Conservation (phyloP, 2,888 invertebrate genomes). For the Emmelina monodactyla region DNA sequence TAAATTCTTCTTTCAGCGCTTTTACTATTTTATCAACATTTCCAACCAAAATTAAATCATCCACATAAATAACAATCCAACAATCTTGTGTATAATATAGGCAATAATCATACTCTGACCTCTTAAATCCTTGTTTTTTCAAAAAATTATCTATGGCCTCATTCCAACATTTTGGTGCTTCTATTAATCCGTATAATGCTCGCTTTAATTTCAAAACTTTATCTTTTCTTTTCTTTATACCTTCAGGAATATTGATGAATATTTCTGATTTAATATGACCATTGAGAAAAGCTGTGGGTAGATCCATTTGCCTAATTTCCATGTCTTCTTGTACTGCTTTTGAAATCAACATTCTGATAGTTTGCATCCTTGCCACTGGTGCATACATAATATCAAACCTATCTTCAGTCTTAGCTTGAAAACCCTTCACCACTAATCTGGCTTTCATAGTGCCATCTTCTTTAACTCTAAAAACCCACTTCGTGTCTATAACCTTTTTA, state of each 20-base stretch:
- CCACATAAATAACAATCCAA: slow-evolving; percentile 12
- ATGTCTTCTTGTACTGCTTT: slow-evolving; percentile 6
- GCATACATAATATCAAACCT: slow-evolving; percentile 1
- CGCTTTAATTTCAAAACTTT: slow-evolving; percentile 11
- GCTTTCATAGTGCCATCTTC: slow-evolving; percentile 8
- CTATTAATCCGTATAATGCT: slow-evolving; percentile 14
- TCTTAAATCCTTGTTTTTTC: slow-evolving; percentile 3
- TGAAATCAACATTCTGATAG: slow-evolving; percentile 6
- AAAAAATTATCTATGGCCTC: slow-evolving; percentile 11
- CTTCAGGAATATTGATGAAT: slow-evolving; percentile 10
- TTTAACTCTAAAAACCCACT: slow-evolving; percentile 7
- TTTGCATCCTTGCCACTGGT: slow-evolving; percentile 5
- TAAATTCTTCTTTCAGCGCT: slow-evolving; percentile 9
- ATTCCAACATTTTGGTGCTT: slow-evolving; percentile 15
- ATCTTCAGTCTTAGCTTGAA: background rate
- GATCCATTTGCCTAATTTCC: slow-evolving; percentile 3
- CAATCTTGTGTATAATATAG: slow-evolving; percentile 9
- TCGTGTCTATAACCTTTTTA: slow-evolving; percentile 6
- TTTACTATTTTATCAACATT: slow-evolving; percentile 5
- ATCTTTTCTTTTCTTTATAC: too few species aligned
- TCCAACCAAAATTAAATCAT: slow-evolving; percentile 10
- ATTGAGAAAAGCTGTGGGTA: slow-evolving; percentile 10
- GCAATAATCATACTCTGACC: slow-evolving; percentile 9
- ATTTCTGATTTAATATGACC: slow-evolving; percentile 8
- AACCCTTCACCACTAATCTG: slow-evolving; percentile 7